Conservation (phyloP, 2,888 invertebrate genomes). For the Lamellibrachia columna region DNA sequence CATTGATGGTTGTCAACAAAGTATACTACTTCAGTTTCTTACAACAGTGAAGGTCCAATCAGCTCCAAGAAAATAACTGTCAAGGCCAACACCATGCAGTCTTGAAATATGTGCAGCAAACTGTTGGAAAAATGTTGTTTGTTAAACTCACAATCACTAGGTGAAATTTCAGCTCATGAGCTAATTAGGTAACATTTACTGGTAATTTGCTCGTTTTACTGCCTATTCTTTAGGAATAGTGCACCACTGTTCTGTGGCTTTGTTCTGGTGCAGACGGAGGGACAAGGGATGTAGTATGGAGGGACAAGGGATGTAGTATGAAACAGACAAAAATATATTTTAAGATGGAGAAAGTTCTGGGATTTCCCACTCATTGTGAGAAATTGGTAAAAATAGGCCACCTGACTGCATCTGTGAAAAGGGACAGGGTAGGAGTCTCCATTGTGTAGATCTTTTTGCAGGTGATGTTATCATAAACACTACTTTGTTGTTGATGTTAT, state of each 20-base stretch:
- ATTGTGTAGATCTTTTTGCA: neutral
- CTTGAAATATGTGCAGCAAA: neutral
- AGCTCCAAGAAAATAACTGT: too few relatives aligned
- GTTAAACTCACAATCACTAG: neutral
- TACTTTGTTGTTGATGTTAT: neutral
- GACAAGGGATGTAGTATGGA: neutral
- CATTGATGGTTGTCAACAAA: too few relatives aligned
- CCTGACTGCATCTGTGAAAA: neutral
- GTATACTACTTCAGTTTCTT: too few relatives aligned
- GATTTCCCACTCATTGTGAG: neutral
- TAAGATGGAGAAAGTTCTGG: neutral
- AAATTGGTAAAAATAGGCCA: neutral
- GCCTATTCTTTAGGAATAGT: neutral
- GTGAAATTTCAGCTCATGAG: neutral
- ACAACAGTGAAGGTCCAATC: too few relatives aligned
- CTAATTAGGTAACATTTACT: neutral
- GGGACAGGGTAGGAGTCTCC: neutral
- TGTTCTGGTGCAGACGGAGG: neutral
- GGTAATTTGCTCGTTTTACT: constrained; percentile 1
- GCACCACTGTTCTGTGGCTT: neutral
- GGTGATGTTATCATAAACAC: neutral
- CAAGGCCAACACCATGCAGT: too few relatives aligned
- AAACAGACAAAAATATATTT: neutral
- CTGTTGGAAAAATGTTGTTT: neutral
- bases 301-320: neutral